Percentiles rank a stretch among this genome's conserved stretches.
Evolutionary conservation across 2,888 invertebrate genomes (phyloP).

Genomic region (Tenthredo distinguenda): DNA sequence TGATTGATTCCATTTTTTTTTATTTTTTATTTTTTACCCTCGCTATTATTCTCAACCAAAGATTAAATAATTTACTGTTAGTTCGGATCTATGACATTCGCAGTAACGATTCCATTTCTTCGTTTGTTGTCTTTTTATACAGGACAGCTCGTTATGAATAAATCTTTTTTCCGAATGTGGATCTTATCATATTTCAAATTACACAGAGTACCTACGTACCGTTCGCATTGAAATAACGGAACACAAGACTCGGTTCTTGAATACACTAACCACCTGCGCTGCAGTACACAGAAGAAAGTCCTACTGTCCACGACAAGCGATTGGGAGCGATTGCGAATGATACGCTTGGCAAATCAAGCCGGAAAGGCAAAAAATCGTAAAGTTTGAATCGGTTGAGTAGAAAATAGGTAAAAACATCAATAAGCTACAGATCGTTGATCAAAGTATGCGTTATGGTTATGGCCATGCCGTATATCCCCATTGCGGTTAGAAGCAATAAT

Average conservation of each 20-base stretch:
- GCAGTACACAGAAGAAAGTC: constrained; percentile 38
- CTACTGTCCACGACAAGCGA: neutral
- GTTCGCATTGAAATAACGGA: constrained; percentile 35
- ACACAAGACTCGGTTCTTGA: constrained; percentile 36
- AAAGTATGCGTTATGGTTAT: constrained; percentile 24
- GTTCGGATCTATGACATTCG: neutral
- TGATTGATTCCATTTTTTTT: neutral
- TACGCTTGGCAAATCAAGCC: constrained; percentile 67
- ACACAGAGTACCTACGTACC: neutral
- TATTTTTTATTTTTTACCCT: neutral
- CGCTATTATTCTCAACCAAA: neutral
- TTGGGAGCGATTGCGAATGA: constrained; percentile 57
- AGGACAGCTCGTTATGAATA: neutral
- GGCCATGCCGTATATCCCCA: neutral
- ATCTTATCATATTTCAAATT: neutral
- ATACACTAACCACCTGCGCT: neutral
- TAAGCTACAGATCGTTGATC: constrained; percentile 57
- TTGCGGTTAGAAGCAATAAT: neutral
- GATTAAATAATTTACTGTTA: neutral
- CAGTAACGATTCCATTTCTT: neutral
- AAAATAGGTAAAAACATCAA: constrained; percentile 53
- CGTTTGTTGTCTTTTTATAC: neutral
- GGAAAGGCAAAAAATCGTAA: constrained; percentile 63
- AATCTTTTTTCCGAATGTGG: neutral
- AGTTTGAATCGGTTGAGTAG: constrained; percentile 55